Base-by-base conservation (phyloP, 2,113 vertebrate genomes). In the Lontra canadensis region DNA sequence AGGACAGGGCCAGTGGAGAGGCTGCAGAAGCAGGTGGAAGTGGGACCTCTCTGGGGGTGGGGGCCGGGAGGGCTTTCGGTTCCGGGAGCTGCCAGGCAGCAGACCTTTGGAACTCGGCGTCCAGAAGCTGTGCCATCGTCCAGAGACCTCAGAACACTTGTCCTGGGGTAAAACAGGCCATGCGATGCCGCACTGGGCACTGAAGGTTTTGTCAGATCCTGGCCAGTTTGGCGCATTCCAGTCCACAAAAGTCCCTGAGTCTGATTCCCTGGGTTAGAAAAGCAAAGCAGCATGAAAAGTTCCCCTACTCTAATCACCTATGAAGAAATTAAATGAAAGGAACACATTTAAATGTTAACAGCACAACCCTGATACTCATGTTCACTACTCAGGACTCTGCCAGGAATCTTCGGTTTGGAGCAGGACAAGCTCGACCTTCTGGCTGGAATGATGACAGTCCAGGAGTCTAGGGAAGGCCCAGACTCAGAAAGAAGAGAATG, bases 381-480 rank as follows among this genome's bases (percentile, higher is more conserved):
- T 97, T 97, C 98, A 96, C 98, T 98, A 95, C 99, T 99, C 10
- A 98, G 98, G 25, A 99, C 97, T n/a, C 98, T 99, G 0, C 99
- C 99, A 0, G 99, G 98, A 13, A 99, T 93, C 88, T 99, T 99
- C 36, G 99, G 98, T 78, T 99, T 98, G 0, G 99, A 99, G 88
- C 99, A 99, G 42, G 99, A 99, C 55, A 98, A 98, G 6, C 99
- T 99, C 99, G 98, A 99, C 94, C 99, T 99, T 97, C 99, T 98
- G 34, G 57, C 71, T 26, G 69, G 25, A 25, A 34, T 1, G 39
- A 15, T 0, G 39, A 15, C 0, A 23, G 61, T 42, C 89, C 12
- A 0, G 99, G 90, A 99, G 98, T 97, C 99, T 99, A 99, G 99
- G 98, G 4, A 67, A 80, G 12, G 90, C 71, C 73, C 31, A 11